Evolutionary conservation across 2,888 invertebrate species (phyloP), one percentile per base, ranked within the genome.

Genomic region (Cephus rjabovi): DNA sequence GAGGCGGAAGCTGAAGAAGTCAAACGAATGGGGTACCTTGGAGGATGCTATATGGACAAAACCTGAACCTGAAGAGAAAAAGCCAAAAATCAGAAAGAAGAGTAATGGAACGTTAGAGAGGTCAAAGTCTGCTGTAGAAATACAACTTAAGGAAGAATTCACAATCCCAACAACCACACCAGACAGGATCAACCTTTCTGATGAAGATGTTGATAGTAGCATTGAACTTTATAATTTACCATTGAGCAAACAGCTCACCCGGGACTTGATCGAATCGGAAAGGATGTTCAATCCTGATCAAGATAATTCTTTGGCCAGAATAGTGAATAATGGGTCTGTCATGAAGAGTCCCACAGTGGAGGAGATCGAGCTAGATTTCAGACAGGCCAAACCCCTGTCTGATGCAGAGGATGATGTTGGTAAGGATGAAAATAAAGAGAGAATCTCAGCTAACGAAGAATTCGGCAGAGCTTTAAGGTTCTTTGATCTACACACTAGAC

Each of bases 1-100:
- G 85, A 93, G 94, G 83, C 94, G 94, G 81, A 93, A 95, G 75
- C 89, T 96, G 77, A 96, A 96, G 89, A 96, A 96, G 87, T 95
- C 94, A 0, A 95, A 95, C 6, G 95, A 96, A 86, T 96, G 96
- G 93, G 96, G 95, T 3, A 96, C 95, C 82, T 92, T 96, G 82
- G 95, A 96, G 90, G 96, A 96, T 85, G 96, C 95, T n/a, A 94
- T 95, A 35, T 94, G 95, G 80, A 94, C 93, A 79, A 87, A 92
- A n/a, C 87, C 89, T 34, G 89, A 90, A 33, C 92, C 92, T 1
- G 76, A 71, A 11, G 15, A 79, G 23, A 81, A 76, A 9, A 83
- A 80, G 76, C 75, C 77, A n/a, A 84, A 82, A 37, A 83, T 80
- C 34, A 82, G 86, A 76, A 89, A 90, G 69, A 86, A 87, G 71